A percentile compares a stretch with the other conserved stretches of the same genome.
Evolutionary conservation across 2,797 vertebrate species (phyloP).

Genomic region (Enteromius radiatus): DNA sequence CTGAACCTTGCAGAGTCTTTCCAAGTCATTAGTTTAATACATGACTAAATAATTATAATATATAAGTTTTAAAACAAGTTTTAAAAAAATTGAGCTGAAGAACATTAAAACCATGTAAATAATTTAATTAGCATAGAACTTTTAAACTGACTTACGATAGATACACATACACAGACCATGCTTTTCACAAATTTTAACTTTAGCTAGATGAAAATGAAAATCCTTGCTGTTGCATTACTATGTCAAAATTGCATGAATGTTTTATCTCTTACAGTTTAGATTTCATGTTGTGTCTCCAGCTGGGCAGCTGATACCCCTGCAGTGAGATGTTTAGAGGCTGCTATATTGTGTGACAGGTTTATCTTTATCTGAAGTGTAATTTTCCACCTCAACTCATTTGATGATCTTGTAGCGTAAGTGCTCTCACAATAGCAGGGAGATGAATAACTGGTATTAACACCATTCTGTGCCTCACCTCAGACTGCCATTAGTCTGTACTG

Average conservation of each 20-base stretch:
- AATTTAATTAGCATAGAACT: too few relatives aligned
- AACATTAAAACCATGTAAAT: neutral
- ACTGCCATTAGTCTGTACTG: neutral
- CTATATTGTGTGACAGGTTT: constrained; percentile 32
- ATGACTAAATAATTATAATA: neutral
- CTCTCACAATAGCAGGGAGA: constrained; percentile 16
- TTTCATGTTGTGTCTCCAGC: neutral
- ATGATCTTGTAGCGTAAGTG: constrained; percentile 20
- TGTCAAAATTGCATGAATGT: neutral
- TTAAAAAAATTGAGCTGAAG: too few relatives aligned
- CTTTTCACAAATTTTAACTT: neutral
- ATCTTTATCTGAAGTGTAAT: constrained; percentile 27
- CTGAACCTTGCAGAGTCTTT: neutral
- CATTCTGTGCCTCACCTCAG: constrained; percentile 14
- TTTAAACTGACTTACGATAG: too few relatives aligned
- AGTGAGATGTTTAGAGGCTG: constrained; percentile 19
- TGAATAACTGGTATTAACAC: constrained; percentile 20
- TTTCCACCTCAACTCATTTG: constrained; percentile 24
- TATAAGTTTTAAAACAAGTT: too few relatives aligned
- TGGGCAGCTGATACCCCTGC: neutral
- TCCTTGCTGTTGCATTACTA: neutral
- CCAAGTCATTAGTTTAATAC: neutral
- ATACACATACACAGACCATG: neutral
- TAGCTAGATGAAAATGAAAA: neutral
- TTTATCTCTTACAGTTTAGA: neutral